Percentiles rank a stretch among this genome's conserved stretches.
Conservation (phyloP, 2,113 vertebrate genomes). For the Mustelus asterias region DNA sequence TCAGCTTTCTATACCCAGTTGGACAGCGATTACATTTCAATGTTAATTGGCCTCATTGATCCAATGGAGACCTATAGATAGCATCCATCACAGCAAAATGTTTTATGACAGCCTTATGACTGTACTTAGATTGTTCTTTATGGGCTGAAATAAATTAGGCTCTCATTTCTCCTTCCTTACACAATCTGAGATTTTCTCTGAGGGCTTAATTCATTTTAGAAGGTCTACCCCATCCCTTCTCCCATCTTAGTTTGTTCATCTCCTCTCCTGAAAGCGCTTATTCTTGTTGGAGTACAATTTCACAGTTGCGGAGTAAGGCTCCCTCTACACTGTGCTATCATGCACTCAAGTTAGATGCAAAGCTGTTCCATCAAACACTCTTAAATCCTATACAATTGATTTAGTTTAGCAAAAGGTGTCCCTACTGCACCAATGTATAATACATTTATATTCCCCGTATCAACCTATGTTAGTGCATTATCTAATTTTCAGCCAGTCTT, state of each 20-base stretch:
- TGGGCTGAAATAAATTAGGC: too few relatives aligned
- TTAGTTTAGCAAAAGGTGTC: neutral
- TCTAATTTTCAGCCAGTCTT: neutral
- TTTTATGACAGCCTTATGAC: neutral
- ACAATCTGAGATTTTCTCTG: neutral
- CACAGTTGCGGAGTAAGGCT: neutral
- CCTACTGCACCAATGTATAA: neutral
- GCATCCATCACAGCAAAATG: neutral
- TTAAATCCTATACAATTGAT: neutral
- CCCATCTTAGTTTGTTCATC: neutral
- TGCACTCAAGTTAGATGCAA: neutral
- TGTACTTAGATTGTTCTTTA: too few relatives aligned
- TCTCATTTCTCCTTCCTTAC: neutral
- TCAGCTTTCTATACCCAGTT: neutral
- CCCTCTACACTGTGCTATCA: neutral
- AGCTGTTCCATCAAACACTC: neutral
- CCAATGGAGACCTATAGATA: neutral
- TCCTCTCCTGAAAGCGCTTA: neutral
- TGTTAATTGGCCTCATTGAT: constrained; percentile 7
- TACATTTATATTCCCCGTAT: neutral
- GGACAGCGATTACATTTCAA: neutral
- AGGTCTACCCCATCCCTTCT: neutral
- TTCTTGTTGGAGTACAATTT: neutral
- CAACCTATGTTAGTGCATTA: neutral
- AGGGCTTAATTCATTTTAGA: neutral